These are phyloP conservation scores for Pseudomyrmex flavicornis DNA, from an alignment of 1,140 invertebrate genomes.

Conservation along the genomic window DNA sequence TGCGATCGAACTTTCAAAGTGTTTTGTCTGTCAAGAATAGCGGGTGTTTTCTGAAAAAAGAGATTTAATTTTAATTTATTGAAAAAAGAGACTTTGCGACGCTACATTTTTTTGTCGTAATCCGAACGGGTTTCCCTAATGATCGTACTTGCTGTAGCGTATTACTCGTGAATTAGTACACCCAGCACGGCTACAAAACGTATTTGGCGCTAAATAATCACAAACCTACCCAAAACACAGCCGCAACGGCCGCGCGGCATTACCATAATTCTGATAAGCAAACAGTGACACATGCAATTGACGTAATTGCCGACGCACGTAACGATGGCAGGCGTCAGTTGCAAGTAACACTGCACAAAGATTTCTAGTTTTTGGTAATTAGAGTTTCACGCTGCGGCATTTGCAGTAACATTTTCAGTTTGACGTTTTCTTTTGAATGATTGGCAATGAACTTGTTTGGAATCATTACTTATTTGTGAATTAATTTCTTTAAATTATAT, in stretches of 20 bases:
- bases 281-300: constrained; percentile 70
- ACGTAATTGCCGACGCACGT: constrained; percentile 59
- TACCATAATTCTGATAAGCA: constrained; percentile 73
- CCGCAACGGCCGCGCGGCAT: constrained; percentile 68
- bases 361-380: constrained; percentile 10
- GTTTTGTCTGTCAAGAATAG: constrained; percentile 15
- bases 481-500: neutral
- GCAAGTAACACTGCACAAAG: constrained; percentile 18
- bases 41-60: constrained; percentile 3
- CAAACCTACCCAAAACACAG: constrained; percentile 58
- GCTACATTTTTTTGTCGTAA: constrained; percentile 1
- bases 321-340: constrained; percentile 14
- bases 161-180: constrained; percentile 70
- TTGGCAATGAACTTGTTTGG: neutral
- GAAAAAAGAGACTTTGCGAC: neutral
- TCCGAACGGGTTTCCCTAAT: constrained; percentile 63
- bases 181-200: constrained; percentile 66
- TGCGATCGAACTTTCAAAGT: constrained; percentile 3
- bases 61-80: no score
- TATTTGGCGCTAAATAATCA: constrained; percentile 74
- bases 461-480: neutral
- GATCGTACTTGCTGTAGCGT: constrained; percentile 70
- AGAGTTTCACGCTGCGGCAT: neutral
- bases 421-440: neutral
- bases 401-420: neutral